Conservation (phyloP, 2,113 vertebrate genomes). For the Himantopus leucocephalus region DNA sequence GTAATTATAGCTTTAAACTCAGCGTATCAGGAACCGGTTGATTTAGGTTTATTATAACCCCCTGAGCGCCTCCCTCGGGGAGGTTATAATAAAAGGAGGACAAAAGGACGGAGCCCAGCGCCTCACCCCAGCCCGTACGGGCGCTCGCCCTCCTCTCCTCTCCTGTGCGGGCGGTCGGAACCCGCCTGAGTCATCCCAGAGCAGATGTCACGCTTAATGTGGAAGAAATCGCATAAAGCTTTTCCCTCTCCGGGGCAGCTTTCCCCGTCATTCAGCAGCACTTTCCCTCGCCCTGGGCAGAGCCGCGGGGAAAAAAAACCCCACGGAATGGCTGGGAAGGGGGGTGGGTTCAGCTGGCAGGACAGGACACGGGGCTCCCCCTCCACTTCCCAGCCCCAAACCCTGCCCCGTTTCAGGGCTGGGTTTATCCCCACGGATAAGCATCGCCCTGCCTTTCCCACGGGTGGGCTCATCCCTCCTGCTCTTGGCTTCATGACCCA, state of each 20-base stretch:
- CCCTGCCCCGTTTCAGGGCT: not conserved
- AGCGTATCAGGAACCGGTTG: accelerated
- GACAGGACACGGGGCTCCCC: accelerated
- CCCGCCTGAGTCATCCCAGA: not conserved
- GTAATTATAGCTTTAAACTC: not conserved
- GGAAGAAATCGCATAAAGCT: not conserved
- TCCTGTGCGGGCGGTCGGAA: not conserved
- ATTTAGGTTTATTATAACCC: not conserved
- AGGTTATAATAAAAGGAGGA: not conserved
- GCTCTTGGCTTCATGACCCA: not conserved
- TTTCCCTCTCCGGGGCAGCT: not conserved
- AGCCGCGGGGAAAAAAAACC: not conserved
- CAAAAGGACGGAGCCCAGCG: accelerated
- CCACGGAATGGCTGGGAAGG: not conserved
- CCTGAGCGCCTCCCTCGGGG: not conserved
- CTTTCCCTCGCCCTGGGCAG: not conserved
- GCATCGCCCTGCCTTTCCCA: not conserved
- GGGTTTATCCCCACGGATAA: not conserved
- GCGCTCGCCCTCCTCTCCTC: not conserved
- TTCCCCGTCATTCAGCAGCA: not conserved
- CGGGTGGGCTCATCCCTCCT: not conserved
- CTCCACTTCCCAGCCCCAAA: not conserved
- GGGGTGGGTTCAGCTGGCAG: not conserved
- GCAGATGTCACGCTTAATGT: not conserved
- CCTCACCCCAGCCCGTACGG: accelerated